Evolutionary conservation across 1,140 invertebrate species (phyloP).

Genomic region (Augochlora pura): DNA sequence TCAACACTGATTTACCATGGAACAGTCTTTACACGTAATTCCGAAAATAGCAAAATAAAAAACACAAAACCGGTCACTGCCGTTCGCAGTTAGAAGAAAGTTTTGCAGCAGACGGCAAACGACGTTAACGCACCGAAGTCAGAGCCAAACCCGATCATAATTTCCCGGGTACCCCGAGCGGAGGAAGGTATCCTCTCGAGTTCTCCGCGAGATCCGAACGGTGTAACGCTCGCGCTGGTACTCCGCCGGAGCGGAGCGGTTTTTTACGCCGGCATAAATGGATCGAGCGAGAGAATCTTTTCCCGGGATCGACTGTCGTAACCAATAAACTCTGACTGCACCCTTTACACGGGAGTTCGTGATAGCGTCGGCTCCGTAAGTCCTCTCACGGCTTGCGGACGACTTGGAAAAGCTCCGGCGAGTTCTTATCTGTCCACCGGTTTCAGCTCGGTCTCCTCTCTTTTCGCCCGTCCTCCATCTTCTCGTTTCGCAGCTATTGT

Average conservation of each 20-base stretch:
- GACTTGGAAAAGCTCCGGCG: conserved; percentile 63
- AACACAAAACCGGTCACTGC: no score
- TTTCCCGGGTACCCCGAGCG: no score
- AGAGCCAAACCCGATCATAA: no score
- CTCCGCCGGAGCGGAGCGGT: no score
- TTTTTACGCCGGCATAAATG: conserved; percentile 17
- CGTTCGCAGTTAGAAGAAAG: no score
- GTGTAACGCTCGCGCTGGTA: background rate
- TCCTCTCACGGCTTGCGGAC: conserved; percentile 46
- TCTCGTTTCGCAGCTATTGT: conserved; percentile 65
- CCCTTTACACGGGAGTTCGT: conserved; percentile 54
- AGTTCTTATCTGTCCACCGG: conserved; percentile 56
- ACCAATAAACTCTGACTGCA: conserved; percentile 66
- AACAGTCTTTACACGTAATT: no score
- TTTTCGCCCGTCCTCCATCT: conserved; percentile 17
- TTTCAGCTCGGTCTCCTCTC: conserved; percentile 28
- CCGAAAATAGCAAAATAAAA: no score
- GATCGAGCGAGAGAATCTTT: conserved; percentile 34
- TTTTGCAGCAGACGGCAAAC: no score
- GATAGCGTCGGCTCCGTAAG: conserved; percentile 48
- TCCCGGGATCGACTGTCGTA: conserved; percentile 37
- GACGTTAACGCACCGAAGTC: no score
- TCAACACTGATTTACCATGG: no score
- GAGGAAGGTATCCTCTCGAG: no score
- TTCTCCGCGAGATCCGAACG: no score